Conservation (phyloP, 2,797 vertebrate species). For the Dendrocincla fuliginosa region DNA sequence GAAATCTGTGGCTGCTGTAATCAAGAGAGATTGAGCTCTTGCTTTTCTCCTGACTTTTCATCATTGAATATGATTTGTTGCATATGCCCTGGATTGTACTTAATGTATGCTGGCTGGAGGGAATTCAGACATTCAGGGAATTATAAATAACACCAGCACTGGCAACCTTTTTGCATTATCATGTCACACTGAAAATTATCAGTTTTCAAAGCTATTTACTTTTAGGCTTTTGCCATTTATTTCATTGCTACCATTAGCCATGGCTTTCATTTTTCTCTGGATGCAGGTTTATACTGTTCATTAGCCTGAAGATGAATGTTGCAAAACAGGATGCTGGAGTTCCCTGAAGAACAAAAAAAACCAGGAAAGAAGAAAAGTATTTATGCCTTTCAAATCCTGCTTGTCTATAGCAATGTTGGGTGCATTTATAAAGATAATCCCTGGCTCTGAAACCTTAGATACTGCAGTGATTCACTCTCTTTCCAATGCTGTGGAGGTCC, state of each 20-base stretch:
- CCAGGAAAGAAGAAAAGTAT: not conserved
- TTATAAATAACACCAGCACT: constrained; percentile 17
- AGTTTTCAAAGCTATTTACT: constrained; percentile 17
- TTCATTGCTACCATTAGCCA: not conserved
- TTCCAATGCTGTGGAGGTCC: not conserved
- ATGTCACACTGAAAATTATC: not conserved
- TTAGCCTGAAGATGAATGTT: not conserved
- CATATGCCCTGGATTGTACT: constrained; percentile 21
- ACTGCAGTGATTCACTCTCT: not conserved
- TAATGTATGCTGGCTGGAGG: constrained; percentile 33
- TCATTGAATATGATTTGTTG: constrained; percentile 53
- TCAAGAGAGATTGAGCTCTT: constrained; percentile 34
- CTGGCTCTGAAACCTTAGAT: not conserved
- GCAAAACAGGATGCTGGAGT: not conserved
- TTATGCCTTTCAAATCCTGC: not conserved
- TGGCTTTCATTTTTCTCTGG: not conserved
- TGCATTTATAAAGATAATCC: not conserved
- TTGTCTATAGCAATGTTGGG: not conserved
- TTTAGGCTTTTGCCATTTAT: not conserved
- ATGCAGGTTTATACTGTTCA: not conserved
- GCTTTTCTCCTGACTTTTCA: constrained; percentile 26
- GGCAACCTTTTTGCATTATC: not conserved
- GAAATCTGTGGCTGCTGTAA: constrained; percentile 35
- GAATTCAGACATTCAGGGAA: not conserved
- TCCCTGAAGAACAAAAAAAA: not conserved